Evolutionary conservation across 2,797 vertebrate genomes (phyloP), one percentile per base, ranked within the genome.

Genomic region (Carapus acus): DNA sequence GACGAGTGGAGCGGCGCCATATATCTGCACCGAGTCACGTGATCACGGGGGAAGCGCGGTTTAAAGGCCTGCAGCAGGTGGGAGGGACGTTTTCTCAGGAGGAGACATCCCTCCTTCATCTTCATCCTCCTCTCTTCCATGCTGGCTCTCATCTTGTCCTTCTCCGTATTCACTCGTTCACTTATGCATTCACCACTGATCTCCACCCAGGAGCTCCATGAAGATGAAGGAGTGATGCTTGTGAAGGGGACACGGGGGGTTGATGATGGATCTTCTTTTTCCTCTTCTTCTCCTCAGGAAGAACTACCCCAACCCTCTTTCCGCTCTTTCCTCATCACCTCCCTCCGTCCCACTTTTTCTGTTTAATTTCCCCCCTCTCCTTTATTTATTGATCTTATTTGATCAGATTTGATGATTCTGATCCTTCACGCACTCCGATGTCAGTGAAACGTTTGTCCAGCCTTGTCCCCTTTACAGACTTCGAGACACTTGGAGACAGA

Each of bases 1-100:
- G 76, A 81, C 73, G 78, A 71, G 66, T 71, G 80, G 77, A 78
- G 76, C 71, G 58, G 48, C 50, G 58, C 55, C 62, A 61, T 83
- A 84, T 83, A 82, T 83, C 78, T 49, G 69, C 54, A 56, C 57
- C 5, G 52, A 61, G 38, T 58, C 58, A 48, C 65, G 27, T 63
- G 68, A 74, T 77, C 65, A 68, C 68, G 62, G 71, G 73, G 73
- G 63, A 79, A 73, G 65, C 66, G 65, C 38, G 42, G n/a, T n/a
- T n/a, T n/a, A n/a, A 37, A 59, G 57, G 51, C 47, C 31, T 54
- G n/a, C n/a, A n/a, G n/a, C n/a, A n/a, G n/a, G n/a, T n/a, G 22
- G 34, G 65, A 56, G 12, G 53, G 33, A 78, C 67, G 53, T 69
- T 75, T 43, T 62, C 65, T 9, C 4, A 4, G 62, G 54, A 63